Evolutionary conservation across 2,888 invertebrate species (phyloP).

Genomic region (Netelia virgata): DNA sequence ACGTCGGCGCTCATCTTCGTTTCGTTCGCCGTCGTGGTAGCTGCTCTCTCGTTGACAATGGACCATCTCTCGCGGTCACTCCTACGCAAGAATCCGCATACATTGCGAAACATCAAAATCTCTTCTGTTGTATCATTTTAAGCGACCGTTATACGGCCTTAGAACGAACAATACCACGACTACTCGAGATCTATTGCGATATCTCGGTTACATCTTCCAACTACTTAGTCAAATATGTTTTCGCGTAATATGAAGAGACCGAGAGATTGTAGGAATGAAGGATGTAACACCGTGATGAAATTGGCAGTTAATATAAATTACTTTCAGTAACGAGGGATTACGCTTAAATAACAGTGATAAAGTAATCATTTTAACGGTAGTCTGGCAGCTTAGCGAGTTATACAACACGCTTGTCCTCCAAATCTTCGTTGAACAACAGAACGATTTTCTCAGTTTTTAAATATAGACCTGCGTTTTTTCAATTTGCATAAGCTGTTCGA

Average conservation of each 20-base stretch:
- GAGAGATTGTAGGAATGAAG: slow-evolving; percentile 12
- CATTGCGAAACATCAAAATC: slow-evolving; percentile 44
- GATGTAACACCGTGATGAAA: not conserved
- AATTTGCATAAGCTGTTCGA: too few relatives aligned
- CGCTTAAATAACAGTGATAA: slow-evolving; percentile 14
- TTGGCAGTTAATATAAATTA: slow-evolving; percentile 28
- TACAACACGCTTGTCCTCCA: slow-evolving; percentile 8
- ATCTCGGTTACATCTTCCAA: slow-evolving; percentile 22
- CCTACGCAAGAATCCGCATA: slow-evolving; percentile 9
- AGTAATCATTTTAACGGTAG: slow-evolving; percentile 28
- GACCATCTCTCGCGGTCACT: slow-evolving; percentile 28
- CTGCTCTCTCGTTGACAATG: slow-evolving; percentile 45
- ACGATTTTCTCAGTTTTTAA: too few relatives aligned
- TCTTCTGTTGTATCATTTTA: slow-evolving; percentile 44
- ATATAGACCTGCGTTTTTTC: too few relatives aligned
- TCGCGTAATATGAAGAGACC: not conserved
- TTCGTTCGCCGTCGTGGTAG: slow-evolving; percentile 39
- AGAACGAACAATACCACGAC: slow-evolving; percentile 33
- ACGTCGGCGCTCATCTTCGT: slow-evolving; percentile 31
- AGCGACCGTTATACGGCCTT: slow-evolving; percentile 22
- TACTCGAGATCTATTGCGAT: slow-evolving; percentile 29
- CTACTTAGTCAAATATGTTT: slow-evolving; percentile 31
- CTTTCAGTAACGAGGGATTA: not conserved
- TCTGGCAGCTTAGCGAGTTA: not conserved
- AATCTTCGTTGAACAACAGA: not conserved